These are phyloP conservation scores for Bothrops jararaca DNA, from an alignment of 2,113 vertebrate genomes.

Conservation along the genomic window DNA sequence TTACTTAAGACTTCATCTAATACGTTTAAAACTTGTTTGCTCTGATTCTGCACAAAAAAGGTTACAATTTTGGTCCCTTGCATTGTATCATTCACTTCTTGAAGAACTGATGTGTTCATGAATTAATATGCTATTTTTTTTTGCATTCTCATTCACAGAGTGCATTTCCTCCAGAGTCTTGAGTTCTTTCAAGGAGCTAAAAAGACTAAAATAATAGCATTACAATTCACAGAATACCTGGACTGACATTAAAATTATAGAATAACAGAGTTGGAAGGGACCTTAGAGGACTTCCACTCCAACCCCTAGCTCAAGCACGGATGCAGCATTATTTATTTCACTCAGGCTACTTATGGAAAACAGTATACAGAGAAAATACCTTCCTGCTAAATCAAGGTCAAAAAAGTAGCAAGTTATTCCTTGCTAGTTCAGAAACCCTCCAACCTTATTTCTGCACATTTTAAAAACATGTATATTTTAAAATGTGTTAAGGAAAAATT, in stretches of 20 bases:
- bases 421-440: not conserved
- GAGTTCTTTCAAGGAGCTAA: not conserved
- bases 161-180: not conserved
- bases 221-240: not conserved
- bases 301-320: too few relatives aligned
- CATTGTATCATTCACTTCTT: not conserved
- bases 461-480: not conserved
- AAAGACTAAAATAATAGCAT: not conserved
- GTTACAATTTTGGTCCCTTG: not conserved
- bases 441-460: constrained; percentile 1
- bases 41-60: not conserved
- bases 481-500: not conserved
- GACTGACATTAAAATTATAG: not conserved
- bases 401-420: not conserved
- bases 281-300: too few relatives aligned
- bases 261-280: too few relatives aligned
- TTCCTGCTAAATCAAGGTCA: not conserved
- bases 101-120: not conserved
- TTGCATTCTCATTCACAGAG: not conserved
- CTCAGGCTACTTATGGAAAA: not conserved
- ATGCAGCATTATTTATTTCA: not conserved
- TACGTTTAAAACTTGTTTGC: not conserved
- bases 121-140: not conserved
- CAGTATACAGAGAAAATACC: not conserved
- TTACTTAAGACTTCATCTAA: not conserved